These are phyloP conservation scores for Eupithecia subfuscata DNA, from an alignment of 2,888 invertebrate species.

Conservation along the genomic window DNA sequence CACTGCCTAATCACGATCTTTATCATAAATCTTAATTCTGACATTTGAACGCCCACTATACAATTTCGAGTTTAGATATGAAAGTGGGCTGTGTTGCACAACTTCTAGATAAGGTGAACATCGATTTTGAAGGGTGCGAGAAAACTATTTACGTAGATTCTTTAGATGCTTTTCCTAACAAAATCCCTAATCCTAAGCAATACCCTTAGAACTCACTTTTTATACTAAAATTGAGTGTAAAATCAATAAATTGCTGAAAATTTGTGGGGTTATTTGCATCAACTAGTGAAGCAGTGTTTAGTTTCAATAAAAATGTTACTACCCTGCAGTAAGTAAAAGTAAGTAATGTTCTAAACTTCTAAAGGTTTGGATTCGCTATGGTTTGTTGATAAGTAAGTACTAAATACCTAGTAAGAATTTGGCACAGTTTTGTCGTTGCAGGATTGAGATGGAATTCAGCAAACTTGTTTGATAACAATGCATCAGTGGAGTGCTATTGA, in stretches of 20 bases:
- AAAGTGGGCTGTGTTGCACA: slow-evolving; percentile 65
- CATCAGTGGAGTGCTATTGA: not conserved
- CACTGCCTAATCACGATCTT: slow-evolving; percentile 72
- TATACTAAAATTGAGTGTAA: not conserved
- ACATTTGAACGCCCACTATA: slow-evolving; percentile 70
- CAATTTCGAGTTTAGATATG: slow-evolving; percentile 61
- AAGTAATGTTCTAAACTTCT: no score
- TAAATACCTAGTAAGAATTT: not conserved
- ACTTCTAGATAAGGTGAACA: slow-evolving; percentile 51
- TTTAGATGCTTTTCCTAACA: not conserved
- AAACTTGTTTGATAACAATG: not conserved
- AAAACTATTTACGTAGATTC: not conserved
- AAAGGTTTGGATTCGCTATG: not conserved
- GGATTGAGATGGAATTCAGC: not conserved
- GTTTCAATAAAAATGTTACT: not conserved
- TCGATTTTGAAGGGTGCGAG: slow-evolving; percentile 50
- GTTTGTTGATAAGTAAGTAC: not conserved
- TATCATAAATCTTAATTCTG: slow-evolving; percentile 73
- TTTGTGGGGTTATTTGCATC: not conserved
- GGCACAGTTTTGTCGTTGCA: not conserved
- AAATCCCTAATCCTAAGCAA: not conserved
- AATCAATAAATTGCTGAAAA: not conserved
- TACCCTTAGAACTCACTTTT: not conserved
- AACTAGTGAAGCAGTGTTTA: not conserved
- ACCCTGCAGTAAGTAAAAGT: no score